Base-by-base conservation (phyloP, 2,888 invertebrate species). In the Magallana nippona region DNA sequence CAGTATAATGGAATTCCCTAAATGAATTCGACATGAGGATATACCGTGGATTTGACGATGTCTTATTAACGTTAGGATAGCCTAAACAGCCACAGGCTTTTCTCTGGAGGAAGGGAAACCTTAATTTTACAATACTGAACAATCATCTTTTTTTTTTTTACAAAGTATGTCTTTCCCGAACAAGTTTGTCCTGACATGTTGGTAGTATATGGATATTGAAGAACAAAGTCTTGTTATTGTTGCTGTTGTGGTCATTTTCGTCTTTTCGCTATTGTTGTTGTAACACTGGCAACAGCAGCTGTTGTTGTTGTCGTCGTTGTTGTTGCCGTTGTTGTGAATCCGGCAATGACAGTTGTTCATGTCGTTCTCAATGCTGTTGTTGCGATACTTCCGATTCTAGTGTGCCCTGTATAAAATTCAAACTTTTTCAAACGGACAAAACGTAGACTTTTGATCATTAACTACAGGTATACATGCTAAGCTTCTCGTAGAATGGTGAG, bases 81-180 rank as follows among this genome's bases (percentile, higher is more conserved):
- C 82, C 79, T 87, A 32, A 86, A 88, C 0, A 86, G 77, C 88
- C 88, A 88, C 32, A 86, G 60, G 3, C 84, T 84, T 57, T 84
- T 81, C 71, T 87, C 83, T 32, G 87, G 83, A 10, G 8, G 2
- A n/a, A 84, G 87, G 19, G 1, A 32, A 57, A 57, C n/a, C 22
- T 58, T 80, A 11, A 1, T 58, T 32, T 17, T 56, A 80, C 22
- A 80, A 32, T 60, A 27, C 32, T 17, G 58, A 27, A 22, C 32
- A 57, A 22, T 27, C 44, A 44, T 44, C n/a, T n/a, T n/a, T 44
- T 44, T 32, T 32, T 32, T 57, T 80, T 56, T 80, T 10, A 80
- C 80, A 22, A 80, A 58, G 27, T 58, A 80, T 3, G 80, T 80
- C 57, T 58, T 80, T 13, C 60, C 80, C 22, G 22, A 80, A 11